Base-by-base conservation (phyloP, 2,888 invertebrate genomes). In the Meghimatium bilineatum region DNA sequence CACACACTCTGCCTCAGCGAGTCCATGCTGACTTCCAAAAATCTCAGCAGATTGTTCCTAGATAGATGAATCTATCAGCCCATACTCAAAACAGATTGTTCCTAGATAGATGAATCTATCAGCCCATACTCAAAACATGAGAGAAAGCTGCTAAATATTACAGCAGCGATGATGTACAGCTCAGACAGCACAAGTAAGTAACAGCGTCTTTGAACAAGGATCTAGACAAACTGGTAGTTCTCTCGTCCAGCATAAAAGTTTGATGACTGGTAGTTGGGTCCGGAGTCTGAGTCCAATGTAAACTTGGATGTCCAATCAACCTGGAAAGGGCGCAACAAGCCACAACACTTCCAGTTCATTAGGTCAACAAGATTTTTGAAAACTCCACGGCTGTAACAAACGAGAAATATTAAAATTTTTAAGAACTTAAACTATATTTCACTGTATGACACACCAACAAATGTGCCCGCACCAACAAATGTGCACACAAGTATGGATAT, bases 361-460 rank as follows among this genome's bases (percentile, higher is more conserved):
- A 98, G 96, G 94, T 98, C 98, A 6, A 97, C 95, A 81, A 96
- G 94, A 94, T 98, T 98, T 92, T 95, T 95, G 84, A 96, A 93
- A 77, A 96, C 95, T 0, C 98, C 98, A 91, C 97, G 96, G 82
- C 90, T 97, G 96, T 94, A 97, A 97, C 23, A 72, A 26, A 32
- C 49, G 60, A 52, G n/a, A 8, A 66, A 26, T 1, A 75, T 17
- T 52, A 12, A 8, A 44, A 44, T 66, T 29, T 66, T 23, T 66
- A 5, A 66, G 66, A 29, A 32, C 17, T 29, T 29, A 12, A 12
- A 66, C 14, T 14, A 12, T 8, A 44, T 12, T 12, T 44, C 20
- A n/a, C 3, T 60, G 20, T 26, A 60, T 60, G 6, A 44, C 44
- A 44, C 5, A 44, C 44, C 5, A 5, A 44, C n/a, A n/a, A n/a